phyloP scores from a whole-genome alignment of 2,113 vertebrate genomes.

The Podocnemis expansa region DNA sequence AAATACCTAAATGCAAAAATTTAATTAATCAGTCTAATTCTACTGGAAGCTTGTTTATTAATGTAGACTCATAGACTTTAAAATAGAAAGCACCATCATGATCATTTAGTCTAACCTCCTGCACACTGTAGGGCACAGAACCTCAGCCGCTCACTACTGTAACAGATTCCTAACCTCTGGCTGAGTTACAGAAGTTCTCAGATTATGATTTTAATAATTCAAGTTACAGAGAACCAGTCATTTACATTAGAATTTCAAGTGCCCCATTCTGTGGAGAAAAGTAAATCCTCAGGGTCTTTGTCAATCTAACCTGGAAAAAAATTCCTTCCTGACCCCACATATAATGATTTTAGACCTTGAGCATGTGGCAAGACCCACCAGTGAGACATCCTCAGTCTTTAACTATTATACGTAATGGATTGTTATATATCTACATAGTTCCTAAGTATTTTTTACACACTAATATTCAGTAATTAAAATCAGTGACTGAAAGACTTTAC shows the following conservation, averaged over 20 bases:
- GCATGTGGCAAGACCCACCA: background rate
- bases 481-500: background rate
- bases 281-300: background rate
- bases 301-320: background rate
- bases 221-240: background rate
- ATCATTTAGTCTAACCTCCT: background rate
- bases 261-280: background rate
- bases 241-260: background rate
- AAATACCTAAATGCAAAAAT: constrained; percentile 86
- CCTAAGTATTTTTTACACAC: background rate
- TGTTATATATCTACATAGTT: background rate
- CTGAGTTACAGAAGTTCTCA: background rate
- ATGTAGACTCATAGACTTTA: background rate
- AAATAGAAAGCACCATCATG: background rate
- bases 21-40: background rate
- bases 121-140: background rate
- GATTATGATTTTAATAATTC: background rate
- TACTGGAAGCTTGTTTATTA: background rate
- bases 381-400: background rate
- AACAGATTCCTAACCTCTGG: background rate
- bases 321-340: background rate
- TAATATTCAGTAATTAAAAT: background rate
- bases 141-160: background rate
- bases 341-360: background rate
- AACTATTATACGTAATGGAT: background rate